Evolutionary conservation across 2,888 invertebrate genomes (phyloP), one percentile per base, ranked within the genome.

Genomic region (Heliothis peltigera): DNA sequence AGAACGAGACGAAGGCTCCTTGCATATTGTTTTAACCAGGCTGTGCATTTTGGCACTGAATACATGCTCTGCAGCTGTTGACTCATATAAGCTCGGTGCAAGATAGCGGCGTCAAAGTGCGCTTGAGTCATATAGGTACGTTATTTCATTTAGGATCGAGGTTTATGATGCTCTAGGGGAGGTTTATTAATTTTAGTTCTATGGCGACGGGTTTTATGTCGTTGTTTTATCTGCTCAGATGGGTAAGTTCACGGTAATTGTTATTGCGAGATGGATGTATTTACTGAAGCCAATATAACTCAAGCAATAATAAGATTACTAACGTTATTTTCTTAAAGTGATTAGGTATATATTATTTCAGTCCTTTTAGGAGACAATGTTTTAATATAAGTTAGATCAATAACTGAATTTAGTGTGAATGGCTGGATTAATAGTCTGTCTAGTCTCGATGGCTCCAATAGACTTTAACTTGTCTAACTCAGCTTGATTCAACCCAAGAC

Each of bases 41-140:
- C 12, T 39, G 5, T 55, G 51, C 51, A 47, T 58, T 58, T 74
- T 55, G 56, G 51, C 52, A 56, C 28, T 55, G 15, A 43, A 44
- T 28, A 22, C 19, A 39, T 17, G 42, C 7, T 25, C 42, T 74
- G 54, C 70, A 68, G 48, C 60, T 67, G 56, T n/a, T 75, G 70
- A 75, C 47, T 68, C 56, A 58, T 70, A 49, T 60, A 44, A 53
- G 44, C 56, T 25, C 2, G 4, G 19, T 64, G 61, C 67, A 75
- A 21, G 35, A 67, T 25, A 57, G 35, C 22, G 28, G 18, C 32
- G 7, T 25, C 61, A 64, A 60, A 57, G 63, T 60, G 42, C 32
- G 64, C 56, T 47, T 68, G 67, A 80, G 43, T 77, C 81, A 71
- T 52, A n/a, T n/a, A n/a, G n/a, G n/a, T n/a, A 39, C 58, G 48